Evolutionary conservation across 2,888 invertebrate genomes (phyloP), one percentile per base, ranked within the genome.

Genomic region (Ochlodes sylvanus): DNA sequence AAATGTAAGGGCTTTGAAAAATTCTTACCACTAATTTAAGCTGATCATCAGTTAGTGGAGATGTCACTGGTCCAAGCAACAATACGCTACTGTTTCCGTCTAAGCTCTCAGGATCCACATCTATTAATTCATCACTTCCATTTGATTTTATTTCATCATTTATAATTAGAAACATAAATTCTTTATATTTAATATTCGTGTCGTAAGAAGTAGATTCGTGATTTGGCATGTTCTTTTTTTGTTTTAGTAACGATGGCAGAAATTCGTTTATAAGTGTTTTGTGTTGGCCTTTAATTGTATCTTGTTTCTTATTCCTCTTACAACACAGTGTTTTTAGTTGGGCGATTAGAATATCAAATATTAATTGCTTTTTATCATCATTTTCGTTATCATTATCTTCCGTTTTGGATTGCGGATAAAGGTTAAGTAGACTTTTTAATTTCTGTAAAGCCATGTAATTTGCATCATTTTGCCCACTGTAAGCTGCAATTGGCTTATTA

Each of bases 291-390:
- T 77, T 76, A 21, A 70, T 75, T 1, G 70, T 62, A 58, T 70
- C 72, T 62, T 70, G 72, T 44, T 77, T 79, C 56, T 74, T 71
- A 0, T 75, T 63, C 70, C 74, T 85, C 74, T 89, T 90, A 76
- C 91, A 93, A 73, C 92, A 93, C 6, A 93, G 77, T 27, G 85
- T 74, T 79, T 89, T 92, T 60, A 93, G 71, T 72, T 92, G 91
- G 5, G 85, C 79, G 21, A 89, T 86, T n/a, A 92, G 81, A 68
- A 89, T 79, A 77, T 92, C 87, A 73, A 92, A 92, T 14, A 92
- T 74, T 52, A 89, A 71, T 82, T 90, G 88, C 73, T 84, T 90
- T 71, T 85, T 88, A 63, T 80, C 80, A 52, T 87, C 85, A 19
- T 83, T 82, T 27, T 69, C 73, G 38, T 73, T 71, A 67, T 72